Evolutionary conservation across 2,888 invertebrate species (phyloP).

Genomic region (Portevinia maculata): DNA sequence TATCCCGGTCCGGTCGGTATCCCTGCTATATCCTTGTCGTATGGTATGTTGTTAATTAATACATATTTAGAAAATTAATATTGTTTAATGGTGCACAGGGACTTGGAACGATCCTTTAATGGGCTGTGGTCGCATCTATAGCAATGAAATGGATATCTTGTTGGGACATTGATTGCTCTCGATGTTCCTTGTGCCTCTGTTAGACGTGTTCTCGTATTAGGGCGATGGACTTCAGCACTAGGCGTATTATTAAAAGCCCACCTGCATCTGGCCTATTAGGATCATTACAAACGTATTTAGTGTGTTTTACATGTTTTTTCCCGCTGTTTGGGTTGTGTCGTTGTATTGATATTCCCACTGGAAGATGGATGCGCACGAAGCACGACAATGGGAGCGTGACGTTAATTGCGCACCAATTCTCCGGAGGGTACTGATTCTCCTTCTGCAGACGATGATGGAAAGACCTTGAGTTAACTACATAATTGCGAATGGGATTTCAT

Average conservation of each 20-base stretch:
- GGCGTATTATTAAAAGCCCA: slow-evolving; percentile 3
- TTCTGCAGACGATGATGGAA: background rate
- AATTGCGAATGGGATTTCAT: background rate
- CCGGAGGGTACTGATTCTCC: slow-evolving; percentile 6
- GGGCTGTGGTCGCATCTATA: slow-evolving; percentile 12
- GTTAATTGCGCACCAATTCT: slow-evolving; percentile 13
- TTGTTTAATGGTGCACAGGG: slow-evolving; percentile 48
- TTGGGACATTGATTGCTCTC: slow-evolving; percentile 43
- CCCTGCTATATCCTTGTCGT: slow-evolving; percentile 8
- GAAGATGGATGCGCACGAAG: background rate
- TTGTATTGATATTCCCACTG: background rate
- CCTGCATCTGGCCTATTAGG: slow-evolving; percentile 36
- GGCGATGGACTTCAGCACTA: background rate
- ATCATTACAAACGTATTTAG: slow-evolving; percentile 18
- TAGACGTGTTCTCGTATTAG: slow-evolving; percentile 2
- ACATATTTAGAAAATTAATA: slow-evolving; percentile 72
- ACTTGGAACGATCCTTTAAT: slow-evolving; percentile 56
- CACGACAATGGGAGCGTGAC: background rate
- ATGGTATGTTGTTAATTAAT: slow-evolving; percentile 63
- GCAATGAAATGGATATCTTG: slow-evolving; percentile 34
- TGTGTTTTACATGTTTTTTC: slow-evolving; percentile 18
- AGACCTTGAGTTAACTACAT: background rate
- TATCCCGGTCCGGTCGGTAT: slow-evolving; percentile 2
- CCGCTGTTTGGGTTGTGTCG: background rate
- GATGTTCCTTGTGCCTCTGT: slow-evolving; percentile 5